Base-by-base conservation (phyloP, 2,113 vertebrate genomes). In the Ptilorrhoa leucosticta region DNA sequence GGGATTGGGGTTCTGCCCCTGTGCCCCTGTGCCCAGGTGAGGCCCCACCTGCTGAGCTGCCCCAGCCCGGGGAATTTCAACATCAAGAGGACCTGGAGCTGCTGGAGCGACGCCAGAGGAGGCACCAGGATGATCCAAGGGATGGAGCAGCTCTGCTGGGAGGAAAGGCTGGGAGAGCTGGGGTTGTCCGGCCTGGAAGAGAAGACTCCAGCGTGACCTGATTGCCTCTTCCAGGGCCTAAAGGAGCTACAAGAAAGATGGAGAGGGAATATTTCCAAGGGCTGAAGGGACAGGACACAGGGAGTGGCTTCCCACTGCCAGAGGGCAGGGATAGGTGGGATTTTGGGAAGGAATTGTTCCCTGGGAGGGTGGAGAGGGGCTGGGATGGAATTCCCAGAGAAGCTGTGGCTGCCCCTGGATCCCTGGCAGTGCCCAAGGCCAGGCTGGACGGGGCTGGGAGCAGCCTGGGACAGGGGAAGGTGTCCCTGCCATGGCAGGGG, bases 211-310 rank as follows among this genome's bases (percentile, higher is more conserved):
- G 33, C 15, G 15, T 19, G 15, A 69, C 5, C 11, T 61, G 37
- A 19, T 2, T 39, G 40, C 35, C 33, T 73, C 48, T 61, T 37
- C 15, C 47, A 53, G 54, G 6, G 33, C 73, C 8, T 53, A 24
- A 28, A 45, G 23, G 12, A 45, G 19, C 19, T 13, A 2, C 1
- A 17, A 13, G 30, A 6, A 28, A 35, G 16, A 16, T 24, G 28
- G 56, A 53, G 33, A 53, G 16, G 8, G 44, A 44, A 3, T 8
- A 1, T 26, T 30, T 42, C 4, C 14, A 35, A 27, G 13, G 44
- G 0, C 1, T 33, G 3, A 9, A 63, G 48, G 2, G 65, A 1
- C 56, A 79, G 56, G 19, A 70, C 0, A 0, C 28, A 45, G 73
- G 65, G 30, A 63, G 63, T 70, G 72, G 63, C 54, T 77, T 48